Base-by-base conservation (phyloP, 2,888 invertebrate species). In the Clepsis dumicolana region DNA sequence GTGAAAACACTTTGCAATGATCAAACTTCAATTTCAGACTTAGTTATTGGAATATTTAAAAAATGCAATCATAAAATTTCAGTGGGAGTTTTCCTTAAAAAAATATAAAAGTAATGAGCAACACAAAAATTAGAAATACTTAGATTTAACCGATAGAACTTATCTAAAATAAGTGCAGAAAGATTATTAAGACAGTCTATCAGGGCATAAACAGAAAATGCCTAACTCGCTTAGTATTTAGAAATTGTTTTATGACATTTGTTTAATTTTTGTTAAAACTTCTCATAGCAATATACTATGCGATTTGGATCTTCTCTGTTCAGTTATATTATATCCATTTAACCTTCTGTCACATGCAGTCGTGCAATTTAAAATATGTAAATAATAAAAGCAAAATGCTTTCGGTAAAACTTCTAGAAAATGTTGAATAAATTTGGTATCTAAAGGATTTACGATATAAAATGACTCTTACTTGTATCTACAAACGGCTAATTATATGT, bases 401-500 rank as follows among this genome's bases (percentile, higher is more conserved):
- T 53, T 53, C 25, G 35, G 66, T 56, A 62, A 62, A 66, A 61
- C 27, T 48, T 62, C 62, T 67, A 62, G 44, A 67, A 60, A 66
- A 54, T 14, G 10, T 61, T 66, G 2, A 5, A 48, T n/a, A 72
- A 76, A 76, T 77, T 80, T 78, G 77, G 75, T 80, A 77, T 75
- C 59, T 65, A 68, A 72, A 75, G 73, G 76, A 78, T 74, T 73
- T 73, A 79, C 75, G 76, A 78, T 72, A 70, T 72, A 77, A 76
- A 64, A 72, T 74, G 72, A 71, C 73, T 74, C 72, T 72, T 75
- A 73, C 57, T 72, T 64, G 35, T 62, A 66, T 27, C 62, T 56
- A 48, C n/a, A 66, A 73, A 54, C 73, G 74, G 75, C 77, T 70
- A 72, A 73, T 78, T 81, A 82, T 83, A 85, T 84, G 87, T 83